These are phyloP conservation scores for Brenthis ino DNA, from an alignment of 2,888 invertebrate genomes.

Conservation along the genomic window DNA sequence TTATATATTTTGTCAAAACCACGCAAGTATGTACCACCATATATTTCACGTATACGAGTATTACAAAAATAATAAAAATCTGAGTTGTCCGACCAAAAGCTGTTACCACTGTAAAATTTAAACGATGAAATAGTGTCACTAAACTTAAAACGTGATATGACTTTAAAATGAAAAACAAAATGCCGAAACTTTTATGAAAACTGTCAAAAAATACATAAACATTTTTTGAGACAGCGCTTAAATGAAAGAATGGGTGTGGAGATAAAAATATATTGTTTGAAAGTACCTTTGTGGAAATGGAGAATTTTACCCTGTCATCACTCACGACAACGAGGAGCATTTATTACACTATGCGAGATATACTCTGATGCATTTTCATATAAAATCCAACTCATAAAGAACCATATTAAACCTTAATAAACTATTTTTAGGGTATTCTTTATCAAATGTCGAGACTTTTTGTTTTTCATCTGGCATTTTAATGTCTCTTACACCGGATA, in stretches of 20 bases:
- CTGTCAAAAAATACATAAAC: slow-evolving; percentile 30
- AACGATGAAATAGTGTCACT: slow-evolving; percentile 32
- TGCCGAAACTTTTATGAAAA: slow-evolving; percentile 33
- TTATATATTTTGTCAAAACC: background rate
- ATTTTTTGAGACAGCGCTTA: slow-evolving; percentile 25
- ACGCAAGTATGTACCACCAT: background rate
- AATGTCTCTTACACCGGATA: too few species aligned
- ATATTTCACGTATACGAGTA: slow-evolving; percentile 2
- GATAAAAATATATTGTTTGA: slow-evolving; percentile 39
- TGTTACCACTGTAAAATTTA: slow-evolving; percentile 29
- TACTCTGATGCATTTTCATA: slow-evolving; percentile 18
- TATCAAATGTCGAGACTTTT: background rate
- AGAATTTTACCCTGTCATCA: slow-evolving; percentile 28
- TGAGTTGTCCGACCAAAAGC: slow-evolving; percentile 21
- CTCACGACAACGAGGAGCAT: slow-evolving; percentile 22
- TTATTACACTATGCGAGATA: slow-evolving; percentile 24
- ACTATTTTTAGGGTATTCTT: background rate
- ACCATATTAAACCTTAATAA: slow-evolving; percentile 2
- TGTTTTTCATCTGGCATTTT: too few species aligned
- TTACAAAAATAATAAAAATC: slow-evolving; percentile 22
- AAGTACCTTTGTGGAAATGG: slow-evolving; percentile 30
- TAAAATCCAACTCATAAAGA: background rate
- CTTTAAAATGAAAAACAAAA: slow-evolving; percentile 33
- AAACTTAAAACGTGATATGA: slow-evolving; percentile 26
- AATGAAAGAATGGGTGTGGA: slow-evolving; percentile 31